Evolutionary conservation across 1,140 invertebrate genomes (phyloP).

Genomic region (Streblospio benedicti): DNA sequence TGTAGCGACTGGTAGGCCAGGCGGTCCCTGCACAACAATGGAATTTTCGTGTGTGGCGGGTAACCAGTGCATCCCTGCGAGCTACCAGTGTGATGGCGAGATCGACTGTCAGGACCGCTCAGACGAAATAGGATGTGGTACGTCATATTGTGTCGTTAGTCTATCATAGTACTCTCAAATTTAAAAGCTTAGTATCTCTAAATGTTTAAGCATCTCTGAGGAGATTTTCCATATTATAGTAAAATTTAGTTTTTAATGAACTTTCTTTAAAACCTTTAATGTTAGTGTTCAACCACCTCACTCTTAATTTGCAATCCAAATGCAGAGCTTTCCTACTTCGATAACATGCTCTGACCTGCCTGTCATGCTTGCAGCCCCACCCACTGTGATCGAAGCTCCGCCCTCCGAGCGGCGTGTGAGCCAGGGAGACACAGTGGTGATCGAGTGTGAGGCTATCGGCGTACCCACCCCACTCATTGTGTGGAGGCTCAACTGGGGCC

Average conservation of each 20-base stretch:
- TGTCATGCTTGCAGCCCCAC: constrained; percentile 46
- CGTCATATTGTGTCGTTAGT: constrained; percentile 46
- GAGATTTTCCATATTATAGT: too few relatives aligned
- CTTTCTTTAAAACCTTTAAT: too few relatives aligned
- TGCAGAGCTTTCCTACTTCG: too few relatives aligned
- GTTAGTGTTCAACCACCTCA: too few relatives aligned
- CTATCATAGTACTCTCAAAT: too few relatives aligned
- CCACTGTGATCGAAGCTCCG: constrained; percentile 60
- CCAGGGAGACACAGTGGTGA: constrained; percentile 62
- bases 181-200: too few relatives aligned
- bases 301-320: too few relatives aligned
- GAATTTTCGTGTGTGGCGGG: constrained; percentile 73
- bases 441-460: constrained; percentile 79
- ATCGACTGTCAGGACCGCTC: constrained; percentile 78
- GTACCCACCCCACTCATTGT: constrained; percentile 81
- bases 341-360: too few relatives aligned
- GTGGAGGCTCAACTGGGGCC: constrained; percentile 95
- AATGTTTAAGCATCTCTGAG: too few relatives aligned
- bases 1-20: constrained; percentile 42
- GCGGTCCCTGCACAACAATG: constrained; percentile 62
- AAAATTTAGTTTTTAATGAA: too few relatives aligned
- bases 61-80: constrained; percentile 82
- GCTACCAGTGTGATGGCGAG: constrained; percentile 85
- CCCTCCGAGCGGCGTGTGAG: constrained; percentile 57
- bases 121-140: constrained; percentile 86